Evolutionary conservation across 2,113 vertebrate species (phyloP), one percentile per base, ranked within the genome.

Genomic region (Protomyctophum bolini): DNA sequence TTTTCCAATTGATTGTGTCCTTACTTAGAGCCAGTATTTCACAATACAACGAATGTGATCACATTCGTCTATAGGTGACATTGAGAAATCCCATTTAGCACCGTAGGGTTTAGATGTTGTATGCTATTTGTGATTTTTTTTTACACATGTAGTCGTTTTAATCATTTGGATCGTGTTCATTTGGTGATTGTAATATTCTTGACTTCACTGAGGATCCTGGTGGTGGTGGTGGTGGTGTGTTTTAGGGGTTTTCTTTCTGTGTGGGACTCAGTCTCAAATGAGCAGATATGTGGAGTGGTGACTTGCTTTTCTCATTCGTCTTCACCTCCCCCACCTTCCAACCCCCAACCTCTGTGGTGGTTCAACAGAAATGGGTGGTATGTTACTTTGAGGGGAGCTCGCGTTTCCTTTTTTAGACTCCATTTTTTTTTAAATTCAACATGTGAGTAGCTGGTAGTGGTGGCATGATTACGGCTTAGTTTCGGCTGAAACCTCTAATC

Each of bases 341-440:
- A 91, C 89, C 86, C 88, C 90, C 90, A 85, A 83, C 83, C 87
- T 87, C 80, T 72, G 86, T 89, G 89, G 86, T 83, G 88, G 86
- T 87, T 77, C 33, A 77, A 84, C 82, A 91, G 87, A 91, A 91
- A 91, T 91, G 91, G 89, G 83, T 89, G 91, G 90, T 88, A 88
- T 92, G 91, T 61, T 61, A 41, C 33, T 90, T 86, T 81, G 83
- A 90, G 79, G 86, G 88, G 90, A 89, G 90, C 89, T 90, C 91
- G 87, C 86, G 86, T 92, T 91, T 92, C 92, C 91, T 90, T 91
- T 91, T 94, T 93, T 93, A 93, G 90, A 84, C 89, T 91, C 91
- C 86, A 89, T 91, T 91, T 90, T 65, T 65, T 90, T 90, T 87
- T 21, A 21, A 21, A 91, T 90, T 84, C 80, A 84, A 79, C 83